Conservation (phyloP, 2,888 invertebrate genomes). For the Cetonia aurata region DNA sequence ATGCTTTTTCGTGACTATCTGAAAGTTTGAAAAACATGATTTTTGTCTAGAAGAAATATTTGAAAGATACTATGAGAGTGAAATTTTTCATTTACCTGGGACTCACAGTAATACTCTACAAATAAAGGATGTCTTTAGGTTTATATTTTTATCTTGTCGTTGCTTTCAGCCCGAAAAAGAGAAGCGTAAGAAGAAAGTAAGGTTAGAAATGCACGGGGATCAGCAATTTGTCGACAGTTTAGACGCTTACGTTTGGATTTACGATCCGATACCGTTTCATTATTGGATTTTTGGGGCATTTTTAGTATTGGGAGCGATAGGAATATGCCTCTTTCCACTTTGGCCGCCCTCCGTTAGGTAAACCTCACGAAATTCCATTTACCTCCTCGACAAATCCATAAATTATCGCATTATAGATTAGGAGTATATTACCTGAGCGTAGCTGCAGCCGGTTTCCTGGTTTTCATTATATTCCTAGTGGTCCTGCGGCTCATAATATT, state of each 20-base stretch:
- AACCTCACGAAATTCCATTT: constrained; percentile 36
- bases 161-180: constrained; percentile 68
- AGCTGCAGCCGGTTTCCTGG: constrained; percentile 94
- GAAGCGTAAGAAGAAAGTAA: constrained; percentile 89
- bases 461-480: constrained; percentile 91
- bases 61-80: no score
- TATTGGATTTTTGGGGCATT: constrained; percentile 95
- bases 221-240: constrained; percentile 94
- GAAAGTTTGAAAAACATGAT: no score
- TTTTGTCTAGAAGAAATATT: no score
- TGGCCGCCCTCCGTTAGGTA: constrained; percentile 95
- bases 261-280: constrained; percentile 94
- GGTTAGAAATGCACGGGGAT: constrained; percentile 97
- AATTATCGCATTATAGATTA: constrained; percentile 69
- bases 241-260: constrained; percentile 98
- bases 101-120: no score
- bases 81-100: no score
- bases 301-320: constrained; percentile 92
- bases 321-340: constrained; percentile 97
- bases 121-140: no score
- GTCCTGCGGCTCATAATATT: constrained; percentile 92
- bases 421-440: constrained; percentile 98
- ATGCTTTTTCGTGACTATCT: no score
- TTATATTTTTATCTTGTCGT: not conserved
- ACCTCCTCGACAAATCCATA: not conserved